phyloP scores from a whole-genome alignment of 2,888 invertebrate species.

The Prosapia bicincta region DNA sequence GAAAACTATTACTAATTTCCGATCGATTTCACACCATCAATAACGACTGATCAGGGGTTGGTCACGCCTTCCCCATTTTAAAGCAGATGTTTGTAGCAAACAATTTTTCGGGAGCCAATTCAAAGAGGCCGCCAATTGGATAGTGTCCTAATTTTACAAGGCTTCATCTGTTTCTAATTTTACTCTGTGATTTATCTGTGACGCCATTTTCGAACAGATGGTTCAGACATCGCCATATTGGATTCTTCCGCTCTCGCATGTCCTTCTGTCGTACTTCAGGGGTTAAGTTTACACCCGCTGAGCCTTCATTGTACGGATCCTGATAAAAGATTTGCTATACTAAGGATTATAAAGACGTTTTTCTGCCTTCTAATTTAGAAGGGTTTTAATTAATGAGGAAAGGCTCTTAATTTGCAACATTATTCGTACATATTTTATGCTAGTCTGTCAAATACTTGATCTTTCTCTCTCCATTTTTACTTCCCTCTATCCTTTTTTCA shows the following conservation, averaged over 20 bases:
- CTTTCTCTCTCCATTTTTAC: no score
- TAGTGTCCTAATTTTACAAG: constrained; percentile 2
- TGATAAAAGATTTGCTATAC: neutral
- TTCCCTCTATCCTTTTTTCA: no score
- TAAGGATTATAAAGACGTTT: neutral
- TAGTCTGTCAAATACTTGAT: no score
- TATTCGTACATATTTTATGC: no score
- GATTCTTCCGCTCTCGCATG: neutral
- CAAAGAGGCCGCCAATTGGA: neutral
- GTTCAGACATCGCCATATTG: neutral
- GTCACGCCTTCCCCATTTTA: neutral
- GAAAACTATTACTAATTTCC: neutral
- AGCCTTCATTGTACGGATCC: neutral
- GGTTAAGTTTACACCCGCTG: neutral
- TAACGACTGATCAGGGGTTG: neutral
- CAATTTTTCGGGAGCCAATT: neutral
- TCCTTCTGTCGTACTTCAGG: neutral
- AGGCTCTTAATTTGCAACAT: neutral
- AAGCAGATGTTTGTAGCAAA: neutral
- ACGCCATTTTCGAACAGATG: neutral
- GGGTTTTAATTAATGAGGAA: neutral
- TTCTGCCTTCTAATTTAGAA: neutral
- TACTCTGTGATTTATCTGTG: neutral
- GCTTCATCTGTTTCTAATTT: neutral
- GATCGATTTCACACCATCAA: neutral